Conservation (phyloP, 2,888 invertebrate genomes). For the Melangyna quadrimaculata region DNA sequence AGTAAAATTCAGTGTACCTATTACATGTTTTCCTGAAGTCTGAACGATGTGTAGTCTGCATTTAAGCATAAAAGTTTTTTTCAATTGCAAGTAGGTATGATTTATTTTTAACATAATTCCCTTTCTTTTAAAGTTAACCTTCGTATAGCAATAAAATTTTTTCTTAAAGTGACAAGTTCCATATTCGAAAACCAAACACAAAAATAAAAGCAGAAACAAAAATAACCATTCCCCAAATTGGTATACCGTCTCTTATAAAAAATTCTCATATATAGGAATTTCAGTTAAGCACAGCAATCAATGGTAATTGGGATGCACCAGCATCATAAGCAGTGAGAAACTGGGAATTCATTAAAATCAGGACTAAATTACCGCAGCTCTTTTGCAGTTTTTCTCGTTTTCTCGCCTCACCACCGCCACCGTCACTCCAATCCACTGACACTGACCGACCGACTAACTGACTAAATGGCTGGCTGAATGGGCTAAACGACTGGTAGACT, state of each 20-base stretch:
- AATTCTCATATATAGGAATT: conserved; percentile 37
- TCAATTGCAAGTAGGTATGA: not conserved
- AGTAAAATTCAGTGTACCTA: too few relatives aligned
- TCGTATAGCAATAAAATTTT: not conserved
- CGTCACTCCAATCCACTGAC: not conserved
- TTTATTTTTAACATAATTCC: not conserved
- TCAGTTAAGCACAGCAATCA: conserved; percentile 66
- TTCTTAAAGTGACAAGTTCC: conserved; percentile 6
- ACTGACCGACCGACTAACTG: not conserved
- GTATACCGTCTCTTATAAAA: conserved; percentile 18
- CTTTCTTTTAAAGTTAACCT: not conserved
- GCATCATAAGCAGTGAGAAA: conserved; percentile 29
- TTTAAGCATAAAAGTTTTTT: not conserved
- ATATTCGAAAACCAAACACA: conserved; percentile 1
- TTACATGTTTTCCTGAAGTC: too few relatives aligned
- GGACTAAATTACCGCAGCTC: conserved; percentile 63
- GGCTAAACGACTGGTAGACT: not conserved
- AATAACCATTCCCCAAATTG: conserved; percentile 11
- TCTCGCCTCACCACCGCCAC: conserved; percentile 4
- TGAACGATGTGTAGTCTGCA: not conserved
- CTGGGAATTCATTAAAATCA: conserved; percentile 68
- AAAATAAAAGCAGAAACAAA: not conserved
- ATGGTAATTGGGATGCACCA: conserved; percentile 65
- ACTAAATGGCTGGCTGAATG: not conserved
- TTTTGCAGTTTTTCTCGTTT: conserved; percentile 40